Evolutionary conservation across 2,113 vertebrate species (phyloP), one percentile per base, ranked within the genome.

Genomic region (Forbesichthys papilliferus): DNA sequence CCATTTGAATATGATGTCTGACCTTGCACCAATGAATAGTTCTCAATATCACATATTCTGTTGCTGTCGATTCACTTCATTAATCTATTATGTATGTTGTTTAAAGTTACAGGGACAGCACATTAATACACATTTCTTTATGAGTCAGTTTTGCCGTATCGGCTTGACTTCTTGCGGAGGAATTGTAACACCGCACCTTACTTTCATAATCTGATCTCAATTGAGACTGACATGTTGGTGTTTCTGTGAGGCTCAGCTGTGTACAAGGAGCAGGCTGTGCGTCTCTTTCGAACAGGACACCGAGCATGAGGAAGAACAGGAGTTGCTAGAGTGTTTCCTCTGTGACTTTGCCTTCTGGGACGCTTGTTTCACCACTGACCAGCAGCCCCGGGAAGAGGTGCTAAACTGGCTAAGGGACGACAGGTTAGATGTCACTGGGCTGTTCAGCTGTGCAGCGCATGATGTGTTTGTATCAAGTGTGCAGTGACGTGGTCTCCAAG

Each of bases 321-420:
- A 68, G 55, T 4, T 33, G 46, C 77, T 90, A 65, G 49, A 84
- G 77, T 91, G 89, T 82, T 90, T 87, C 54, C 77, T 78, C 0
- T 91, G 90, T 64, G 90, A 91, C 58, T 68, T 91, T 51, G 90
- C 88, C 62, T 88, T 91, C 71, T 91, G 87, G 87, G 88, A 91
- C 9, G 66, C 70, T 47, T 91, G 90, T 64, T 90, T 84, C 46
- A 91, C 86, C 20, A 89, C 85, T 2, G 33, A 85, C 75, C 63
- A 90, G 90, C 79, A 86, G 80, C 60, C 34, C 9, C 0, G 83
- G 84, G 42, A 83, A 91, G 66, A 76, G 48, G 18, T 91, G 90
- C 77, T 90, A 70, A 80, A 90, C 84, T 0, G 90, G 88, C 74
- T 68, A 80, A 51, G 90, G 81, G 64, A 87, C 69, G 49, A 86